phyloP scores from a whole-genome alignment of 2,113 vertebrate genomes.

The Aegithalos caudatus region DNA sequence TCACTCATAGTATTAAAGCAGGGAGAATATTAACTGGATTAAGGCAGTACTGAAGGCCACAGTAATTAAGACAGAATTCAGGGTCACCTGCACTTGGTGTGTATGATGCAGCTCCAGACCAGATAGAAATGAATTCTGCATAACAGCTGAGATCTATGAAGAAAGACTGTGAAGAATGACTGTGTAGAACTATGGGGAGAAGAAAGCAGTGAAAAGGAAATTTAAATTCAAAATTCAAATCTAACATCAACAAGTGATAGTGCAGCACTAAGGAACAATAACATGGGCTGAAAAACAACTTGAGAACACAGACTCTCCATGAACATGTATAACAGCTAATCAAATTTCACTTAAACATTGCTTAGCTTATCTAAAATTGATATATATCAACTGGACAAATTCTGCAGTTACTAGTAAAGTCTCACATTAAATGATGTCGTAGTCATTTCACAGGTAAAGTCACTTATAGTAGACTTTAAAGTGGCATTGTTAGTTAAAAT shows the following conservation, averaged over 20 bases:
- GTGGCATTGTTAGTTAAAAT: neutral
- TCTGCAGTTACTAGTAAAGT: neutral
- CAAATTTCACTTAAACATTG: neutral
- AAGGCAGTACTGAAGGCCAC: neutral
- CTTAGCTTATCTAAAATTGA: neutral
- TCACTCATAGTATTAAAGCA: neutral
- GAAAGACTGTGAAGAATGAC: neutral
- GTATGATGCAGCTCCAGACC: neutral
- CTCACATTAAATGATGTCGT: neutral
- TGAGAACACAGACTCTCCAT: neutral
- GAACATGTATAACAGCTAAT: neutral
- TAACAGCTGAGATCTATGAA: neutral
- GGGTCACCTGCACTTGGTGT: neutral
- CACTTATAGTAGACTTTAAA: neutral
- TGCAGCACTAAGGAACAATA: neutral
- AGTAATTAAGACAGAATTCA: neutral
- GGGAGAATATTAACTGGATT: neutral
- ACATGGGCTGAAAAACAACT: neutral
- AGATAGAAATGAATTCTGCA: neutral
- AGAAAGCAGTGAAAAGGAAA: neutral
- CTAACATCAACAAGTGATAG: neutral
- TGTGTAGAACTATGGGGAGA: neutral
- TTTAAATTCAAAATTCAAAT: neutral
- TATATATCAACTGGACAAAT: neutral
- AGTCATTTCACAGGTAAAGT: too few relatives aligned